Evolutionary conservation across 2,797 vertebrate species (phyloP).

Genomic region (Sebastes dallii): DNA sequence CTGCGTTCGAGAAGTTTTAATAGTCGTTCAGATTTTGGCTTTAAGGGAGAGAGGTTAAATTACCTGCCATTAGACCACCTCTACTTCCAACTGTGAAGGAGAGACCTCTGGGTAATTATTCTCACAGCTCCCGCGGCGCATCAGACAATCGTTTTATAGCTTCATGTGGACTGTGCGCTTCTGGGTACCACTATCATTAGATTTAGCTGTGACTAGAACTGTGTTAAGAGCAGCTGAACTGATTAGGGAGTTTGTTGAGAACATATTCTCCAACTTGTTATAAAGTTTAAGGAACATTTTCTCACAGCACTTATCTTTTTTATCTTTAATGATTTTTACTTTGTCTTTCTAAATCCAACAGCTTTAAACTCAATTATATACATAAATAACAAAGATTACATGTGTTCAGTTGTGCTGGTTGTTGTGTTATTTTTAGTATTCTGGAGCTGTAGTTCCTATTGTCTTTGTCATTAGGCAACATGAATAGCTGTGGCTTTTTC

Average conservation of each 20-base stretch:
- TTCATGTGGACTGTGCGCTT: constrained; percentile 18
- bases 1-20: neutral
- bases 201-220: constrained; percentile 24
- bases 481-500: neutral
- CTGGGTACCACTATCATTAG: constrained; percentile 27
- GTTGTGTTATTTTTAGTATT: neutral
- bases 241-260: constrained; percentile 20
- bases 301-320: neutral
- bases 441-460: neutral
- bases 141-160: constrained; percentile 36
- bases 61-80: constrained; percentile 40
- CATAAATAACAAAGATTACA: neutral
- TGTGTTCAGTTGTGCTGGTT: neutral
- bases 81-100: constrained; percentile 29
- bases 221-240: constrained; percentile 8
- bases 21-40: constrained; percentile 23
- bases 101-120: constrained; percentile 53
- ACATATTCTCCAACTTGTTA: neutral
- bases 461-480: neutral
- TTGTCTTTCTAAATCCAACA: neutral
- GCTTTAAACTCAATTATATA: neutral
- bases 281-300: neutral
- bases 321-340: neutral
- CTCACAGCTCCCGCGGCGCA: constrained; percentile 23
- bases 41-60: constrained; percentile 32